These are phyloP conservation scores for Carabus problematicus DNA, from an alignment of 2,888 invertebrate genomes.

Conservation along the genomic window DNA sequence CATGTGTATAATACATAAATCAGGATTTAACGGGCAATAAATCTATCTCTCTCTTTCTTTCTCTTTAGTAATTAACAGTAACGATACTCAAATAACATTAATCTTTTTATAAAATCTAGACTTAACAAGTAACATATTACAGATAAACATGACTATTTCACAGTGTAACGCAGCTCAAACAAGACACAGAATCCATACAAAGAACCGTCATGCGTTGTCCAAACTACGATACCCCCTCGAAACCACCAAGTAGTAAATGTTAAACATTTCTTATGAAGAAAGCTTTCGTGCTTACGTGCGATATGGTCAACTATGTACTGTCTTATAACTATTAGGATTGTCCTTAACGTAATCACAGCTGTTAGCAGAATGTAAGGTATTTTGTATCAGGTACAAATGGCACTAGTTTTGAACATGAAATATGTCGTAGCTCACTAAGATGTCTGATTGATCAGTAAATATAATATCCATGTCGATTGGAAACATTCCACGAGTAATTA, in stretches of 20 bases:
- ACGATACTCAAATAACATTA: too few species aligned
- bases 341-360: conserved; percentile 35
- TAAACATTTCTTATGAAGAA: not conserved
- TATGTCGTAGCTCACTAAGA: conserved; percentile 24
- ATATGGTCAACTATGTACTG: not conserved
- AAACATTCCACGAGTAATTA: not conserved
- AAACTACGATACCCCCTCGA: not conserved
- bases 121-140: too few species aligned
- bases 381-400: conserved; percentile 33
- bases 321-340: conserved; percentile 13
- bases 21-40: too few species aligned
- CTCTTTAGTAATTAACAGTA: too few species aligned
- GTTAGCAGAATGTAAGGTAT: conserved; percentile 39
- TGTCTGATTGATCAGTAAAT: conserved; percentile 11
- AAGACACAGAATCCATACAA: too few species aligned
- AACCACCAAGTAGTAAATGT: not conserved
- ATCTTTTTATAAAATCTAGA: too few species aligned
- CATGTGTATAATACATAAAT: too few species aligned
- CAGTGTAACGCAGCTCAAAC: too few species aligned
- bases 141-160: too few species aligned
- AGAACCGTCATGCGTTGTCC: not conserved
- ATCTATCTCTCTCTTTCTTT: too few species aligned
- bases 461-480: not conserved
- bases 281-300: not conserved
- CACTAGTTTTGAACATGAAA: conserved; percentile 1